These are phyloP conservation scores for Protonemura montana DNA, from an alignment of 2,888 invertebrate species.

Conservation along the genomic window DNA sequence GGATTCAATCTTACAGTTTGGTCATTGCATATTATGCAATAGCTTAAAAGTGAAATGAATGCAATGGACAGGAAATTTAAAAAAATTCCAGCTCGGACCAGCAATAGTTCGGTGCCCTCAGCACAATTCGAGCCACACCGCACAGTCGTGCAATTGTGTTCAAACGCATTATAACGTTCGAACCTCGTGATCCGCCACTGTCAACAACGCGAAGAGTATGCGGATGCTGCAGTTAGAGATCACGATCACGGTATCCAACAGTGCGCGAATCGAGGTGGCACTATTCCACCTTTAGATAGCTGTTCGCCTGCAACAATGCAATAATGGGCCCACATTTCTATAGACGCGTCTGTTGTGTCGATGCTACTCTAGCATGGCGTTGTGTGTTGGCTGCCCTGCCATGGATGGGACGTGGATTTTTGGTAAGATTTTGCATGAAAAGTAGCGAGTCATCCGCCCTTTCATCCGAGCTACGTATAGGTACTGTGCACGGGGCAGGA, in stretches of 20 bases:
- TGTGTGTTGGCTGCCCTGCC: not conserved
- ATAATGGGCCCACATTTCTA: slow-evolving; percentile 21
- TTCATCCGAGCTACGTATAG: not conserved
- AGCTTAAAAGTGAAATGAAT: too few relatives aligned
- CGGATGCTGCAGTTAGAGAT: not conserved
- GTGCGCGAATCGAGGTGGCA: slow-evolving; percentile 24
- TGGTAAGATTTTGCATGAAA: slow-evolving; percentile 20
- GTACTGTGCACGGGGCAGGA: not conserved
- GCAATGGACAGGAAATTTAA: too few relatives aligned
- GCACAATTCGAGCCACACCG: too few relatives aligned
- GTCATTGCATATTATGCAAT: too few relatives aligned
- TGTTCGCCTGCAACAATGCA: slow-evolving; percentile 16
- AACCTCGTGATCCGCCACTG: not conserved
- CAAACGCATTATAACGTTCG: not conserved
- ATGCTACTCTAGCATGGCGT: not conserved
- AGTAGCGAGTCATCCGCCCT: slow-evolving; percentile 28
- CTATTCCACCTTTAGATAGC: slow-evolving; percentile 4
- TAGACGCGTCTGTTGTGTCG: not conserved
- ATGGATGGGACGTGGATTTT: not conserved
- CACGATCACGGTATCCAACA: not conserved
- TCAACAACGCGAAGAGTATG: not conserved
- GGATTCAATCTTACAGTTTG: too few relatives aligned
- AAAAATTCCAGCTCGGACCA: too few relatives aligned
- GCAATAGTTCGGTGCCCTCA: too few relatives aligned
- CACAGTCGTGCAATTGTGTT: too few relatives aligned